phyloP scores from a whole-genome alignment of 2,888 invertebrate genomes.

The Phasia obesa region DNA sequence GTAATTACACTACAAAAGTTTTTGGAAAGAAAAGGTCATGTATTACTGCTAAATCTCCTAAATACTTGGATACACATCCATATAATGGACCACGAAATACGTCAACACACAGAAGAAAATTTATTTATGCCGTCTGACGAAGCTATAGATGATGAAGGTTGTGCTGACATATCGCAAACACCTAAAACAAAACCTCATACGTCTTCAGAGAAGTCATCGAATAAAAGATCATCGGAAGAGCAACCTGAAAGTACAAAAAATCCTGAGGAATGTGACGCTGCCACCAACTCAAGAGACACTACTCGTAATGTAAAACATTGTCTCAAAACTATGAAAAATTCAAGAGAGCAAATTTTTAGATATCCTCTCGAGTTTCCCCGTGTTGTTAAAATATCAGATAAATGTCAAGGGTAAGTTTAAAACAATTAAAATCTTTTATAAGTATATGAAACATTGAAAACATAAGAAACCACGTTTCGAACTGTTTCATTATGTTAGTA shows the following conservation, averaged over 20 bases:
- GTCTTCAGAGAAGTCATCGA: slow-evolving; percentile 65
- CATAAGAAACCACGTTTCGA: too few species aligned
- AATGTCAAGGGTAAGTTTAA: slow-evolving; percentile 72
- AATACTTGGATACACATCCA: slow-evolving; percentile 86
- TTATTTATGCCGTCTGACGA: slow-evolving; percentile 73
- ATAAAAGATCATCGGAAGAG: slow-evolving; percentile 74
- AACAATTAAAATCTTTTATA: background rate
- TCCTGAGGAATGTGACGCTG: slow-evolving; percentile 69
- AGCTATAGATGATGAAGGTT: slow-evolving; percentile 71
- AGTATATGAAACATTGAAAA: too few species aligned
- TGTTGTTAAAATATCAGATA: slow-evolving; percentile 76
- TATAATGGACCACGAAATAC: slow-evolving; percentile 82
- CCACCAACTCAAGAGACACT: slow-evolving; percentile 36
- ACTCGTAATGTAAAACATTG: slow-evolving; percentile 73
- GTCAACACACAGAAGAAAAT: slow-evolving; percentile 76
- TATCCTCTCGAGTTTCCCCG: slow-evolving; percentile 75
- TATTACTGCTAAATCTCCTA: slow-evolving; percentile 87
- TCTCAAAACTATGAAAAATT: slow-evolving; percentile 73
- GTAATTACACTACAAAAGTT: slow-evolving; percentile 86
- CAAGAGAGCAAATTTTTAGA: slow-evolving; percentile 74
- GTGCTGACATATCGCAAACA: slow-evolving; percentile 32
- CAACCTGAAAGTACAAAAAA: slow-evolving; percentile 74
- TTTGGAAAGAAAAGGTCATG: slow-evolving; percentile 87
- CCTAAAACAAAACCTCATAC: slow-evolving; percentile 52
- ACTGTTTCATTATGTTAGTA: too few species aligned